Evolutionary conservation across 1,140 invertebrate genomes (phyloP), one percentile per base, ranked within the genome.

Genomic region (Aphaenogaster ashmeadi): DNA sequence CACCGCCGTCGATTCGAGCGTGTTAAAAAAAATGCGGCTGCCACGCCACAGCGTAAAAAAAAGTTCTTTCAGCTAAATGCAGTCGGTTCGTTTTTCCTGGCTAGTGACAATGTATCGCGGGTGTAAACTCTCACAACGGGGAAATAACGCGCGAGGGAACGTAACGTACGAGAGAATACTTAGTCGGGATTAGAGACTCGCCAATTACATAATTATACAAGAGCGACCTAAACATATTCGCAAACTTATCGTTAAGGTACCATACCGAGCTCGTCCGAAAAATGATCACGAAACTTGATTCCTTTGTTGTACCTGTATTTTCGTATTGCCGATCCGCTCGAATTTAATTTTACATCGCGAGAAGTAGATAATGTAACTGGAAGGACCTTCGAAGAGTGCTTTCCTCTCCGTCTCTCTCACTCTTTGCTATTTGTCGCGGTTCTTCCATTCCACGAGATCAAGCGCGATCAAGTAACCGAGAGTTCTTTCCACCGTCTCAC

Each of bases 371-470:
- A 47, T 74, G 47, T 54, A 83, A 64, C 27, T 56, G 47, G 47
- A 86, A 64, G 27, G 38, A 78, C 58, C 18, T 79, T 52, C 8
- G 38, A 71, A 56, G 38, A 58, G n/a, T 50, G 21, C 41, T 50
- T 15, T 21, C 13, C 62, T 60, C 56, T 47, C 7, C 54, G 1
- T 18, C 27, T 18, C 47, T 66, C 18, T 79, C 67, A 52, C 27
- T 71, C 18, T 77, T 44, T 56, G 74, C 33, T 54, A 74, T 50
- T 69, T 75, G 56, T 71, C 60, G 15, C 80, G 74, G 60, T 90
- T 69, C 85, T 52, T 71, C 54, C 86, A 77, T 85, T 50, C 47
- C 87, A 81, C 77, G 90, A 91, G 90, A 91, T 91, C 90, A 91
- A 91, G 90, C 90, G 72, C 81, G 78, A 90, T 71, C 62, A 50